Conservation (phyloP, 2,888 invertebrate genomes). For the Philaethria dido region DNA sequence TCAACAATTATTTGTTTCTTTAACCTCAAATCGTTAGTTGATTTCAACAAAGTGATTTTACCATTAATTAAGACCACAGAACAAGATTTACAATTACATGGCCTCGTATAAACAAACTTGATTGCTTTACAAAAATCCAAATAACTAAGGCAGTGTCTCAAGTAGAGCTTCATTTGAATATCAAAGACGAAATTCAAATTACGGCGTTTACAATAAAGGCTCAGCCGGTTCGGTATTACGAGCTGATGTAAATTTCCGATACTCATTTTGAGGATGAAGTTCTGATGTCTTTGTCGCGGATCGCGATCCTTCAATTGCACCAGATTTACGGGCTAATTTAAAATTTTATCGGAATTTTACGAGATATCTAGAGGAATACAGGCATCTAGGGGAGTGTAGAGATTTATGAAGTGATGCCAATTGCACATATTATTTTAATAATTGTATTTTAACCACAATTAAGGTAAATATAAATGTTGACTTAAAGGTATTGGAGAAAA, state of each 20-base stretch:
- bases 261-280: constrained; percentile 81
- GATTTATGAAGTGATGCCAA: neutral
- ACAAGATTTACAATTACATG: constrained; percentile 82
- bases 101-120: constrained; percentile 81
- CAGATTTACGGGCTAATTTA: constrained; percentile 48
- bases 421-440: too few relatives aligned
- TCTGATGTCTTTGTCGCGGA: constrained; percentile 73
- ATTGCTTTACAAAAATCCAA: constrained; percentile 84
- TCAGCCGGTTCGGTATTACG: constrained; percentile 80
- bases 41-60: constrained; percentile 70
- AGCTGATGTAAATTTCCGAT: constrained; percentile 83
- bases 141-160: constrained; percentile 84
- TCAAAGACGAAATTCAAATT: constrained; percentile 84
- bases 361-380: constrained; percentile 1
- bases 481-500: too few relatives aligned
- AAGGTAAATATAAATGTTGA: too few relatives aligned
- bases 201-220: constrained; percentile 83
- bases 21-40: constrained; percentile 48
- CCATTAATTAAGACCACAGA: constrained; percentile 80
- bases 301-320: constrained; percentile 52
- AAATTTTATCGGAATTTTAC: constrained; percentile 41
- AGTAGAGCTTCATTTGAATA: constrained; percentile 83
- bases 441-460: neutral
- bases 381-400: neutral
- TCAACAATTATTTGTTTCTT: constrained; percentile 17